Percentiles rank a stretch among this genome's conserved stretches.
Conservation (phyloP, 1,140 invertebrate species). For the Drosophila navojoa region DNA sequence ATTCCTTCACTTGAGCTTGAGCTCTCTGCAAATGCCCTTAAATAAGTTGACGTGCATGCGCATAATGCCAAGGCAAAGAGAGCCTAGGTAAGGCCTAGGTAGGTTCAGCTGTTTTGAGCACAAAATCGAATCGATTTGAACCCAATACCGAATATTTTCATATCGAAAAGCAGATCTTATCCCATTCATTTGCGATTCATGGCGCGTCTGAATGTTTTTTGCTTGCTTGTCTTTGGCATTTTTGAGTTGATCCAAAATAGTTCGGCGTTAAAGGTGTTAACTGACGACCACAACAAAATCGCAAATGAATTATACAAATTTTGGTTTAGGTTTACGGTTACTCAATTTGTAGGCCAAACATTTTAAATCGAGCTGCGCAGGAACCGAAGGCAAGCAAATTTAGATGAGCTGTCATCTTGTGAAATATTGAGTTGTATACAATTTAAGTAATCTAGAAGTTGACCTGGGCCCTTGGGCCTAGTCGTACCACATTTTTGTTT, state of each 20-base stretch:
- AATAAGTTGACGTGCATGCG: constrained; percentile 17
- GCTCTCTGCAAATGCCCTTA: constrained; percentile 17
- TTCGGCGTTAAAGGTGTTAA: constrained; percentile 37
- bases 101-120: neutral
- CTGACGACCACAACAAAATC: constrained; percentile 18
- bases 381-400: neutral
- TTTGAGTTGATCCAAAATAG: constrained; percentile 27
- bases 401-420: too few species aligned
- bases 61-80: constrained; percentile 56
- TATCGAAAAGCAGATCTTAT: constrained; percentile 20
- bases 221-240: constrained; percentile 37
- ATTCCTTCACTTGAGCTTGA: too few species aligned
- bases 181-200: constrained; percentile 43
- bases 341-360: neutral
- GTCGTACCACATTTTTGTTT: too few species aligned
- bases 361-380: too few species aligned
- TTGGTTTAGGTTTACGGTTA: neutral
- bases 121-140: constrained; percentile 32
- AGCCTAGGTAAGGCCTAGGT: too few species aligned
- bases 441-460: too few species aligned
- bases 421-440: too few species aligned
- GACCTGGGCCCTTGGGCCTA: too few species aligned
- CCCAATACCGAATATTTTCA: neutral
- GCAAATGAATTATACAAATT: constrained; percentile 5
- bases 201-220: constrained; percentile 47